Conservation (phyloP, 2,888 invertebrate species). For the Lithophane semibrunnea region DNA sequence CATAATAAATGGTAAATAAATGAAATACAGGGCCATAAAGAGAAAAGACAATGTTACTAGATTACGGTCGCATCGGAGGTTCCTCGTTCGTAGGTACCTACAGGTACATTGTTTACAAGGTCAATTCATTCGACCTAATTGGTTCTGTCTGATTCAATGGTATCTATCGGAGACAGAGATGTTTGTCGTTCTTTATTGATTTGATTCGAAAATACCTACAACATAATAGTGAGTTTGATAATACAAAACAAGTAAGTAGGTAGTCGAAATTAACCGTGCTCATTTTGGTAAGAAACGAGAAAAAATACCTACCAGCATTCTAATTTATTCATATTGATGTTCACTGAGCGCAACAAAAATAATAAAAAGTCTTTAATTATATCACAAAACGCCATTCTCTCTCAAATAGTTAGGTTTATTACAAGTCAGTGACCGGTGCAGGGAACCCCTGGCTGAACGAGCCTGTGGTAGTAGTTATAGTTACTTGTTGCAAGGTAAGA, state of each 20-base stretch:
- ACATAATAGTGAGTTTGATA: background rate
- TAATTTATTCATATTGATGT: conserved; percentile 50
- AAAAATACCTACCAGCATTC: conserved; percentile 32
- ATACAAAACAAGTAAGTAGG: background rate
- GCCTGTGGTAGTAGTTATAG: conserved; percentile 62
- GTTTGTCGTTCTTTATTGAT: conserved; percentile 10
- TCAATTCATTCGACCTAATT: conserved; percentile 42
- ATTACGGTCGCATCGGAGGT: conserved; percentile 30
- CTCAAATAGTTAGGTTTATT: conserved; percentile 26
- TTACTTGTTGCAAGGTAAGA: conserved; percentile 80
- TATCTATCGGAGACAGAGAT: background rate
- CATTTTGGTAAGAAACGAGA: conserved; percentile 5
- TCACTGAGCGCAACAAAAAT: conserved; percentile 45
- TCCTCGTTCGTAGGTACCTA: conserved; percentile 19
- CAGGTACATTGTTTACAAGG: conserved; percentile 40
- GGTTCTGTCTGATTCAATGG: conserved; percentile 31
- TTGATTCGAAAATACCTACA: background rate
- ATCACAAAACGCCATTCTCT: conserved; percentile 47
- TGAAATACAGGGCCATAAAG: conserved; percentile 18
- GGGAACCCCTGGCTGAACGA: conserved; percentile 47
- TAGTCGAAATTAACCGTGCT: background rate
- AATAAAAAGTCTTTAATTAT: conserved; percentile 39
- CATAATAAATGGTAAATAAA: conserved; percentile 6
- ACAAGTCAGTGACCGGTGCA: conserved; percentile 56
- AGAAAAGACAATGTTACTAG: conserved; percentile 7